Base-by-base conservation (phyloP, 2,113 vertebrate species). In the Pelvicachromis taeniatus region DNA sequence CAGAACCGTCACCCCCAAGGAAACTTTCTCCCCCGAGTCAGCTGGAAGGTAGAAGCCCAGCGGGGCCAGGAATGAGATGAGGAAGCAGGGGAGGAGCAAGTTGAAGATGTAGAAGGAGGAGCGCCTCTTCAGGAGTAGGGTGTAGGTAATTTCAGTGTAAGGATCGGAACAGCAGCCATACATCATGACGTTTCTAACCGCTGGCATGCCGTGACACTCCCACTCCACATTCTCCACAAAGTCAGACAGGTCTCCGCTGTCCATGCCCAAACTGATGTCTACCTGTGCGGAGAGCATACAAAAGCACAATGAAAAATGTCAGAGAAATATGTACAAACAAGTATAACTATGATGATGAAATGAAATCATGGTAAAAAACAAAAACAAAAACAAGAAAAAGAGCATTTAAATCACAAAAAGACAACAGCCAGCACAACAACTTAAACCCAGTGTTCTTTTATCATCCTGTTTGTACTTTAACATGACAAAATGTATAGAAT, bases 41-140 rank as follows among this genome's bases (percentile, higher is more conserved):
- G 98, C 99, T 5, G 99, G 98, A 73, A 99, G 96, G 87, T 99
- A 99, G 93, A 99, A 99, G 61, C 99, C 97, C 91, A 99, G 94
- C 1, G 98, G 98, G 5, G 98, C 98, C 80, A 99, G 95, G 88
- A 99, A 99, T 5, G 99, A 99, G 77, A 99, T 99, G 95, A 99
- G 96, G 88, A 99, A 95, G 45, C 99, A 99, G 12, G 98, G 99
- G 55, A 99, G 95, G 55, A 99, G 96, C 77, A 99, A 91, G 88
- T 99, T 99, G 95, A 99, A 99, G 54, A 99, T 98, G 90, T 99
- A 99, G 95, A 99, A 99, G 1, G 97, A 97, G 13, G 97, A 99
- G 56, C 97, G 97, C 9, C 99, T 96, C 96, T 99, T 99, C 79
- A 99, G 97, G 38, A 97, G 97, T 88, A 99, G 91, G 0, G 97